Percentiles rank a stretch among this genome's conserved stretches.
Conservation (phyloP, 2,797 vertebrate genomes). For the Chelmon rostratus region DNA sequence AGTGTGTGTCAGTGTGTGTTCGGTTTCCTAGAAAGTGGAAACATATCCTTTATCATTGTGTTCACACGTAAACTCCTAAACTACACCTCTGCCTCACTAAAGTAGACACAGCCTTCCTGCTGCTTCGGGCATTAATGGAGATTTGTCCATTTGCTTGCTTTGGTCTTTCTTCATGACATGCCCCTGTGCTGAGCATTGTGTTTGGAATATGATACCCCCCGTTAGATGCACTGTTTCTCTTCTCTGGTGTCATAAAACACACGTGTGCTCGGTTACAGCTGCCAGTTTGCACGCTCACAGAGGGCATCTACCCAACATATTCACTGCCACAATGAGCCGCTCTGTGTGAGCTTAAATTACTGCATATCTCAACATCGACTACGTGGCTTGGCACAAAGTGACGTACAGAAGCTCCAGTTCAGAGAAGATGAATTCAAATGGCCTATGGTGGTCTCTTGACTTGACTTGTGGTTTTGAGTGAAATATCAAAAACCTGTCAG, state of each 20-base stretch:
- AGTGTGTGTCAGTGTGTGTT: conserved; percentile 16
- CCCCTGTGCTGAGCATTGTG: conserved; percentile 9
- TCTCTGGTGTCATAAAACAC: conserved; percentile 11
- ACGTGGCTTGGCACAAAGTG: not conserved
- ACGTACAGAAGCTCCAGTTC: not conserved
- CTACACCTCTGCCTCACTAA: not conserved
- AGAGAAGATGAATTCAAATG: not conserved
- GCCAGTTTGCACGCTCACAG: not conserved
- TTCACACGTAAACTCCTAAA: not conserved
- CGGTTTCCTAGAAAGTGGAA: conserved; percentile 55
- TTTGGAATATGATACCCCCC: conserved; percentile 16
- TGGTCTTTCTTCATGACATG: not conserved
- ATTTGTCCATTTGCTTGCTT: no score
- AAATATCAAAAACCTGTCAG: not conserved
- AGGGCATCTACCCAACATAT: not conserved
- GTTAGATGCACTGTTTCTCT: conserved; percentile 3
- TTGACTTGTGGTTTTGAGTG: not conserved
- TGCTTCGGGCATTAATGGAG: not conserved
- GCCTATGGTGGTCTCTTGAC: not conserved
- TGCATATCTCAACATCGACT: not conserved
- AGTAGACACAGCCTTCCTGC: no score
- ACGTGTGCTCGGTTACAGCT: not conserved
- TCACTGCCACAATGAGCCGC: not conserved
- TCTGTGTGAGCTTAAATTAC: not conserved
- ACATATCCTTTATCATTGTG: conserved; percentile 16